These are phyloP conservation scores for Gnathonemus echidnorhynchus DNA, from an alignment of 2,113 vertebrate species.

Conservation along the genomic window DNA sequence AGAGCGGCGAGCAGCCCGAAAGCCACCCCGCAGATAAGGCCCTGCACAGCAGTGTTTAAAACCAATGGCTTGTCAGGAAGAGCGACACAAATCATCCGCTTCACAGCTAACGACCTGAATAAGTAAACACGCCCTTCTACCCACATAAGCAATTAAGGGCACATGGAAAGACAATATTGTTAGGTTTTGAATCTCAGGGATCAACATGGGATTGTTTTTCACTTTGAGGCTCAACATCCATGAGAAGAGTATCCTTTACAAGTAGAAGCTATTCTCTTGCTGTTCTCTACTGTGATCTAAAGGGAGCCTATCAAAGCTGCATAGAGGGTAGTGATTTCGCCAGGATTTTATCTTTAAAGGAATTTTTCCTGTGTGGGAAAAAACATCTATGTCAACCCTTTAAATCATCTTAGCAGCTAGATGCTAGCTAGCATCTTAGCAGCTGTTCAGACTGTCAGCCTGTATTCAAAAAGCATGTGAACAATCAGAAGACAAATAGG, in stretches of 20 bases:
- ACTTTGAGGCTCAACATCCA: background rate
- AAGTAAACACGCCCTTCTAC: background rate
- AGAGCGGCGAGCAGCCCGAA: background rate
- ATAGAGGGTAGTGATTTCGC: background rate
- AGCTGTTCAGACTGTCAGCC: background rate
- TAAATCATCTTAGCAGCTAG: background rate
- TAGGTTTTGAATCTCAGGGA: background rate
- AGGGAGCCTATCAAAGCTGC: background rate
- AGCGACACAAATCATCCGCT: background rate
- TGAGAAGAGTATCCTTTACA: background rate
- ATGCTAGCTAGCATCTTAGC: background rate
- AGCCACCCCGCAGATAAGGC: background rate
- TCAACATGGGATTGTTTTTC: background rate
- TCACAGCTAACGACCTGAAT: background rate
- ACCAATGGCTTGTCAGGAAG: background rate
- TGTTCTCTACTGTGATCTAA: background rate
- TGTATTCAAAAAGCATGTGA: background rate
- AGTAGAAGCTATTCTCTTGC: background rate
- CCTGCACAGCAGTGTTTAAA: conserved; percentile 9
- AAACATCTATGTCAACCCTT: background rate
- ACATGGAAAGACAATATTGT: background rate
- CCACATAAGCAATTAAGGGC: background rate
- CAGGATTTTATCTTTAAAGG: background rate
- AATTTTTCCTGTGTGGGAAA: background rate
- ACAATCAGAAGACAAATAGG: background rate